phyloP scores from a whole-genome alignment of 2,113 vertebrate genomes.

The Oryzias curvinotus region DNA sequence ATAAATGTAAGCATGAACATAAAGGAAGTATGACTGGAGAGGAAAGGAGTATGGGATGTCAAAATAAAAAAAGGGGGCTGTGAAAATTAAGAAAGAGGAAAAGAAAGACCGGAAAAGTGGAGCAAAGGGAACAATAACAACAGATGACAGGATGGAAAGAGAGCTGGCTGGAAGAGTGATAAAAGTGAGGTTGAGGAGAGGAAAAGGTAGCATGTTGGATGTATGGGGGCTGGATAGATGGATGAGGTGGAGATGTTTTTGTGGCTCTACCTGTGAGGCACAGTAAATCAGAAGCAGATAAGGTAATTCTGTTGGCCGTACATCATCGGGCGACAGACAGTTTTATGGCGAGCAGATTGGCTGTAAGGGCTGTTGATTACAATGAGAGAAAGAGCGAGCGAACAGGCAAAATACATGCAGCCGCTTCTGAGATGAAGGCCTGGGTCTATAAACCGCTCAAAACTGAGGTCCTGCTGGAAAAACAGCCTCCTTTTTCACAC shows the following conservation, averaged over 20 bases:
- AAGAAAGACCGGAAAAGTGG: neutral
- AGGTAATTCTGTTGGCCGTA: constrained; percentile 61
- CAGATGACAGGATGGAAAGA: constrained; percentile 11
- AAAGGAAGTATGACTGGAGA: neutral
- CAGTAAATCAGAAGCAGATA: constrained; percentile 68
- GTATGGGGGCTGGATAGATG: constrained; percentile 43
- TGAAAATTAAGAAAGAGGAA: neutral
- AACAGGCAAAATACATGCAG: constrained; percentile 1
- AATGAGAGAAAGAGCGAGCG: constrained; percentile 40
- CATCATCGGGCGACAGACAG: constrained; percentile 64
- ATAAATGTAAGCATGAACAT: too few relatives aligned
- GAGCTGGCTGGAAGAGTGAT: constrained; percentile 34
- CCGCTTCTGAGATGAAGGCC: constrained; percentile 1
- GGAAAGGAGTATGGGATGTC: neutral
- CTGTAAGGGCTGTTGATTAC: constrained; percentile 70
- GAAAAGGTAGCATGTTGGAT: constrained; percentile 2
- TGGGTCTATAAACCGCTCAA: neutral
- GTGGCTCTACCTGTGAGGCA: constrained; percentile 69
- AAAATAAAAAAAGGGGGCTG: too few relatives aligned
- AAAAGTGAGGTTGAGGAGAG: constrained; percentile 34
- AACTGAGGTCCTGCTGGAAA: too few relatives aligned
- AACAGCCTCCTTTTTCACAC: too few relatives aligned
- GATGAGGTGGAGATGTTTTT: constrained; percentile 61
- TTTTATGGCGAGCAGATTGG: constrained; percentile 71
- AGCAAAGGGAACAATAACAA: constrained; percentile 16